Percentiles rank a stretch among this genome's conserved stretches.
Evolutionary conservation across 2,888 invertebrate genomes (phyloP).

Genomic region (Adelphocoris suturalis): DNA sequence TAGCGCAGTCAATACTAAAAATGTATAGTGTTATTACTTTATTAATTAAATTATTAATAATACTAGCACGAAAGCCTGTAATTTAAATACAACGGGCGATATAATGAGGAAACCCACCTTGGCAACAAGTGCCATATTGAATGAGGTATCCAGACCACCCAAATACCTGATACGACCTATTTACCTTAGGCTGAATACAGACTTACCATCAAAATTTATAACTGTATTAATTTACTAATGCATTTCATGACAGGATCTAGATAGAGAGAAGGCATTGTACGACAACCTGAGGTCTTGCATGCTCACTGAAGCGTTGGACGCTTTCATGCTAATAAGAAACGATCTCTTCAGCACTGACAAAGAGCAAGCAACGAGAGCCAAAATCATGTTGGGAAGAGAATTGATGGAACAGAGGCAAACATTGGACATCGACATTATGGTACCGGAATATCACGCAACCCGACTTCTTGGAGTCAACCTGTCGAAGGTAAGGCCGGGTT

Average conservation of each 20-base stretch:
- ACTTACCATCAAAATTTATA: too few relatives aligned
- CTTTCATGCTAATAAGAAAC: conserved; percentile 47
- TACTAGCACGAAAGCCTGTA: too few relatives aligned
- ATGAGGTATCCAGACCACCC: too few relatives aligned
- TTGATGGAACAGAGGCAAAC: conserved; percentile 26
- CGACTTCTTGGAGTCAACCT: conserved; percentile 52
- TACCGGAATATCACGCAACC: conserved; percentile 51
- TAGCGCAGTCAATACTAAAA: too few relatives aligned
- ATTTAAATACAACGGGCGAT: too few relatives aligned
- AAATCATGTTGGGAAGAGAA: conserved; percentile 14
- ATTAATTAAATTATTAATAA: too few relatives aligned
- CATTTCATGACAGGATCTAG: conserved; percentile 61
- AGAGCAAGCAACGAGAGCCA: conserved; percentile 29
- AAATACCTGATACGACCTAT: too few relatives aligned
- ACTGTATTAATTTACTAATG: too few relatives aligned
- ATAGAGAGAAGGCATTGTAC: conserved; percentile 67
- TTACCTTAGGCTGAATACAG: too few relatives aligned
- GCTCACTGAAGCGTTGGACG: conserved; percentile 53
- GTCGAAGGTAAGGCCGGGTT: conserved; percentile 56
- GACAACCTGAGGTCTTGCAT: conserved; percentile 55
- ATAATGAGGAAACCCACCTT: too few relatives aligned
- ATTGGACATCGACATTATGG: conserved; percentile 39
- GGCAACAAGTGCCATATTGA: too few relatives aligned
- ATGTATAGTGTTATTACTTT: too few relatives aligned
- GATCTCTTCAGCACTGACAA: conserved; percentile 51